Evolutionary conservation across 2,888 invertebrate genomes (phyloP).

Genomic region (Cylindroiulus punctatus): DNA sequence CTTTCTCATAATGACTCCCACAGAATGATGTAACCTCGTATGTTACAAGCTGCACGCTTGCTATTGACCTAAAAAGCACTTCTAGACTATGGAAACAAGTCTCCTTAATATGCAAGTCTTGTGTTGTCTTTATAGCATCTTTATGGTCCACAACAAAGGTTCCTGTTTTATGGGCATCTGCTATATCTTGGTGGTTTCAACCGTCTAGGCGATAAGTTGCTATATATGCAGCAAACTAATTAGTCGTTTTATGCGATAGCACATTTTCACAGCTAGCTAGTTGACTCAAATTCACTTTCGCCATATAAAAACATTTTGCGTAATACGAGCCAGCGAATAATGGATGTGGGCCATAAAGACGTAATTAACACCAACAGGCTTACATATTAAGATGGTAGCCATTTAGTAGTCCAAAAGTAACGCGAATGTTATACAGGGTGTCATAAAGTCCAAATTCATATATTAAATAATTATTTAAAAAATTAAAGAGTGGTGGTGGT

Average conservation of each 20-base stretch:
- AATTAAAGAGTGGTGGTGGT: no score
- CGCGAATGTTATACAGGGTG: neutral
- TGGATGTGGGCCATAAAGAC: neutral
- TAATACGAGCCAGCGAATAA: constrained; percentile 11
- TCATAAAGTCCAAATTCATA: neutral
- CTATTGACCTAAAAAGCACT: neutral
- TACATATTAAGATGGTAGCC: neutral
- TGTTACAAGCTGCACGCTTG: neutral
- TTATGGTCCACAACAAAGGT: neutral
- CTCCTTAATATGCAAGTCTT: constrained; percentile 26
- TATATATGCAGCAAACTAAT: constrained; percentile 33
- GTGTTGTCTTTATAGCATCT: constrained; percentile 9
- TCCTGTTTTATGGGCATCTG: constrained; percentile 32
- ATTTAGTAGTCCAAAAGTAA: neutral
- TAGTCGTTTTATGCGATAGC: constrained; percentile 23
- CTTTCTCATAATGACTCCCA: no score
- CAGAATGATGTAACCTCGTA: neutral
- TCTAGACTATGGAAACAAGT: neutral
- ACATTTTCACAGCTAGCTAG: constrained; percentile 5
- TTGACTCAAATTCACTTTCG: constrained; percentile 33
- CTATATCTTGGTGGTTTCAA: constrained; percentile 28
- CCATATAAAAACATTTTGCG: constrained; percentile 19
- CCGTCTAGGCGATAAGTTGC: neutral
- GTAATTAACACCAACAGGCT: constrained; percentile 23
- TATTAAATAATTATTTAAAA: no score